Conservation (phyloP, 1,140 invertebrate genomes). For the Trinorchestia longiramus region DNA sequence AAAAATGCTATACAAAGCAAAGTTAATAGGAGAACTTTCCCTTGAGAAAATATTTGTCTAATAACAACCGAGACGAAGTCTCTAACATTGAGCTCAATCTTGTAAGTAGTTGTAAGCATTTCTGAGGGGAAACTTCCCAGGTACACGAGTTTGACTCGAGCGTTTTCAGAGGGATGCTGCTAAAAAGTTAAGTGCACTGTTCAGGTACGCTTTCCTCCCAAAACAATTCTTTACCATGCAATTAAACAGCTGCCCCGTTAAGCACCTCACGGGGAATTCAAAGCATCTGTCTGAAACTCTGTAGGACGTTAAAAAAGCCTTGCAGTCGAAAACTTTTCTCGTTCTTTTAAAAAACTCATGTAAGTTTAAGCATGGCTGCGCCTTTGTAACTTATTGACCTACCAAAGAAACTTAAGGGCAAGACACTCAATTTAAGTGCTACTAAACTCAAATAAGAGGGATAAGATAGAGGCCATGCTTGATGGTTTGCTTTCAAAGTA, state of each 20-base stretch:
- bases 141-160: background rate
- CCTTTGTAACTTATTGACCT: conserved; percentile 1
- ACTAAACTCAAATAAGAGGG: conserved; percentile 3
- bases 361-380: conserved; percentile 2
- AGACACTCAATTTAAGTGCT: background rate
- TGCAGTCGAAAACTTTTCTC: conserved; percentile 1
- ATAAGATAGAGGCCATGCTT: background rate
- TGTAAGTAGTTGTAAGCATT: conserved; percentile 34
- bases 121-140: background rate
- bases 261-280: background rate
- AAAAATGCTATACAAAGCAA: conserved; percentile 29
- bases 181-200: conserved; percentile 4
- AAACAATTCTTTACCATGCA: background rate
- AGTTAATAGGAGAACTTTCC: background rate
- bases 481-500: background rate
- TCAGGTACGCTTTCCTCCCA: background rate
- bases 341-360: conserved; percentile 7
- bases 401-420: background rate
- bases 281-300: background rate
- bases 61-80: background rate
- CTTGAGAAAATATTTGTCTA: conserved; percentile 4
- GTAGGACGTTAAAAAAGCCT: background rate
- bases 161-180: background rate
- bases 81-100: conserved; percentile 30
- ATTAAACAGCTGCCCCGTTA: background rate